phyloP scores from a whole-genome alignment of 2,888 invertebrate species.

The Leptinotarsa rubiginosa region DNA sequence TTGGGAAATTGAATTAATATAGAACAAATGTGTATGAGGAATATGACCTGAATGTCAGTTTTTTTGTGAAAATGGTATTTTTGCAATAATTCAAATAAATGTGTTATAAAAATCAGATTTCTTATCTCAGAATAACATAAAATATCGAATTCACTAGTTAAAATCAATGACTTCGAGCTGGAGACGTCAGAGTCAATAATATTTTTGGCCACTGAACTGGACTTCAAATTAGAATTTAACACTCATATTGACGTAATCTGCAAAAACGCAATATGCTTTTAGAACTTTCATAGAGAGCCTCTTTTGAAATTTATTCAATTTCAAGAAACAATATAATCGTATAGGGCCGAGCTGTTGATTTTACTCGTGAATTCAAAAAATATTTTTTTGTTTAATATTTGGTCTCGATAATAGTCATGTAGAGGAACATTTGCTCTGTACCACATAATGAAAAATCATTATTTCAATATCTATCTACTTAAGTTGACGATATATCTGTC shows the following conservation, averaged over 20 bases:
- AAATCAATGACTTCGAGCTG: background rate
- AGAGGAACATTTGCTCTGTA: background rate
- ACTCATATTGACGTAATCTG: background rate
- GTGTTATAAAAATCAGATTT: too few relatives aligned
- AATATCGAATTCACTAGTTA: background rate
- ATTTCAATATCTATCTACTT: too few relatives aligned
- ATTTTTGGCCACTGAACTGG: background rate
- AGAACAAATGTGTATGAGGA: too few relatives aligned
- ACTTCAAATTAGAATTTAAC: background rate
- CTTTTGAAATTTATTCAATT: background rate
- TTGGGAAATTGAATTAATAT: too few relatives aligned
- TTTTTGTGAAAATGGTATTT: too few relatives aligned
- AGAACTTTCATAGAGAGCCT: background rate
- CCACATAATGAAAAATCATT: background rate
- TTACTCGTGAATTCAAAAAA: background rate
- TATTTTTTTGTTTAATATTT: background rate
- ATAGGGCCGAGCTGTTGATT: background rate
- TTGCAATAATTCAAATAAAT: too few relatives aligned
- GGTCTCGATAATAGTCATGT: background rate
- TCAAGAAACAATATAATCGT: background rate
- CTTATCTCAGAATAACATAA: background rate
- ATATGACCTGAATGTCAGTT: too few relatives aligned
- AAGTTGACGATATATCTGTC: too few relatives aligned
- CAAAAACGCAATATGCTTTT: background rate
- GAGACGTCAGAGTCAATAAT: background rate